phyloP scores from a whole-genome alignment of 2,797 vertebrate species.

The Podargus strigoides region DNA sequence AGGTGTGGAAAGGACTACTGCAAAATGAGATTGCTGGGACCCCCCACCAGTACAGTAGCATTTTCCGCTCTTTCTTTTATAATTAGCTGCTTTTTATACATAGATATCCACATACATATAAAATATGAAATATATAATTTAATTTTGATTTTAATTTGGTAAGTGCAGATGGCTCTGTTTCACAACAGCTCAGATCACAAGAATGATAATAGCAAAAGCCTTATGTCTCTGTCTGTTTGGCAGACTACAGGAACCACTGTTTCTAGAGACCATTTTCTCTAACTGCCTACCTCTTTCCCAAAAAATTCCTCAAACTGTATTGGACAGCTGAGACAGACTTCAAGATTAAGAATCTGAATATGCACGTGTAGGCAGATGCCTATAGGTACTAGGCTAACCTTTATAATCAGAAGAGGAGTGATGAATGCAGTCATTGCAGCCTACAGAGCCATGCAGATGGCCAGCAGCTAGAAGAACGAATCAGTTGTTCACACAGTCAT shows the following conservation, averaged over 20 bases:
- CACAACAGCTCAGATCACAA: not conserved
- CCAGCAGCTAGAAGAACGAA: not conserved
- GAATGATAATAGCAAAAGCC: not conserved
- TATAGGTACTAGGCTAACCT: not conserved
- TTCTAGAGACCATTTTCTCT: not conserved
- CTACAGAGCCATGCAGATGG: not conserved
- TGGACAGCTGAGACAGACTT: not conserved
- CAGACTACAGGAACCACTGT: not conserved
- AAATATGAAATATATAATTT: not conserved
- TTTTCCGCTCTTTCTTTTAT: not conserved
- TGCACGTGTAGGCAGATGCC: not conserved
- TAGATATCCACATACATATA: not conserved
- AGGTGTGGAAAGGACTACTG: not conserved
- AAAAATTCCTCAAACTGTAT: not conserved
- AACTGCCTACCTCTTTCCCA: not conserved
- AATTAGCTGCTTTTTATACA: not conserved
- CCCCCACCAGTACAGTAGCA: not conserved
- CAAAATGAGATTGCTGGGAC: not conserved
- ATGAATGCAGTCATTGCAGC: not conserved
- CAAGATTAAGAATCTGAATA: not conserved
- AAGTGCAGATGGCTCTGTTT: slow-evolving; percentile 11
- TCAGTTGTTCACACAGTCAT: not conserved
- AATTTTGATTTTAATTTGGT: slow-evolving; percentile 1
- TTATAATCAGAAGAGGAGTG: not conserved
- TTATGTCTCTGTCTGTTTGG: not conserved